Conservation (phyloP, 2,888 invertebrate genomes). For the Xestia ashworthii region DNA sequence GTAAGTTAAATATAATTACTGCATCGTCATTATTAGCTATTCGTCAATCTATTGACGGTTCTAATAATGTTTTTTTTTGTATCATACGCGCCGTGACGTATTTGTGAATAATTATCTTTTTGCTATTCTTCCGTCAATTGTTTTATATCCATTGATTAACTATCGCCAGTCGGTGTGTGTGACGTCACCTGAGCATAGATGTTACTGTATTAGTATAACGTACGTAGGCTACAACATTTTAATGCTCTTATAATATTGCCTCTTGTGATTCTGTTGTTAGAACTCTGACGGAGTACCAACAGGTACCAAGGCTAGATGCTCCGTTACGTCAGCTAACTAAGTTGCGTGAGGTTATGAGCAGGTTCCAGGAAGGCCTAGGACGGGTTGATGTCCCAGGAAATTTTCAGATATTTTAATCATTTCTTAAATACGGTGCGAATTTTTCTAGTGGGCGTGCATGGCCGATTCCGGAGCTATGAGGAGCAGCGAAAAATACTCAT, state of each 20-base stretch:
- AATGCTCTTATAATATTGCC: neutral
- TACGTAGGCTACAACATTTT: neutral
- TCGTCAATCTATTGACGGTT: neutral
- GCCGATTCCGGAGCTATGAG: too few relatives aligned
- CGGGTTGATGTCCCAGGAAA: too few relatives aligned
- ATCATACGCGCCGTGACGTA: slow-evolving; percentile 24
- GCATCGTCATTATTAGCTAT: slow-evolving; percentile 16
- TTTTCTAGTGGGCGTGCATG: too few relatives aligned
- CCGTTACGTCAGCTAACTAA: neutral
- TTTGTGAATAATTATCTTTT: neutral
- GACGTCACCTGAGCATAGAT: slow-evolving; percentile 1
- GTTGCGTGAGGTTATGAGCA: neutral
- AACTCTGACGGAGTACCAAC: neutral
- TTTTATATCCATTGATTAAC: neutral
- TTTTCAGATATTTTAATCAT: too few relatives aligned
- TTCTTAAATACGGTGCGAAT: too few relatives aligned
- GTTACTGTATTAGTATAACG: neutral
- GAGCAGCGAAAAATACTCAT: too few relatives aligned
- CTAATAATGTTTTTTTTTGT: slow-evolving; percentile 20
- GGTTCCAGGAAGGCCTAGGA: too few relatives aligned
- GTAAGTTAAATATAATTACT: neutral
- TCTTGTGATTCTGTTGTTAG: neutral
- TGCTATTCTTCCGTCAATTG: slow-evolving; percentile 32
- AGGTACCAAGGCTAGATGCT: neutral
- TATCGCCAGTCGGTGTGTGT: neutral